A percentile compares a stretch with the other conserved stretches of the same genome.
phyloP scores from a whole-genome alignment of 2,113 vertebrate genomes.

The Lepisosteus osseus region DNA sequence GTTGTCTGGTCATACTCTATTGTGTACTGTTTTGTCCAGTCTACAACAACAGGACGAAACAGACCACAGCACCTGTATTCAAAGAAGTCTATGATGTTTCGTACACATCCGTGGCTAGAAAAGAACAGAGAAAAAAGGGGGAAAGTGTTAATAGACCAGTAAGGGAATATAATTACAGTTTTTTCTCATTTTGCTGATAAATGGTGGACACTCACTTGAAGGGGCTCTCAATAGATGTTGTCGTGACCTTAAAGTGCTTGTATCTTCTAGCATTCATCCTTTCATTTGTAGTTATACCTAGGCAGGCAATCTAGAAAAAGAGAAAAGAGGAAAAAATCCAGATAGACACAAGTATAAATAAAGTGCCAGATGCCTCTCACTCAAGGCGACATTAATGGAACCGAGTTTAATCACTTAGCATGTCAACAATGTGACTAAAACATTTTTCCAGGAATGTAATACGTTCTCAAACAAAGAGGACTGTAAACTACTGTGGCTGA shows the following conservation, averaged over 20 bases:
- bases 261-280: constrained; percentile 98
- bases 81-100: constrained; percentile 98
- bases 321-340: not conserved
- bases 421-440: too few relatives aligned
- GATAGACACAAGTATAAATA: too few relatives aligned
- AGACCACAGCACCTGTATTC: constrained; percentile 97
- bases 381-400: not conserved
- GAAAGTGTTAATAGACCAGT: not conserved
- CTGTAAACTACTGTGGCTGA: too few relatives aligned
- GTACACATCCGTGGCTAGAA: constrained; percentile 89
- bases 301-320: constrained; percentile 82
- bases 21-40: constrained; percentile 97
- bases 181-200: not conserved
- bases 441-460: too few relatives aligned
- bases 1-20: constrained; percentile 98
- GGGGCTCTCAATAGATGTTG: constrained; percentile 97
- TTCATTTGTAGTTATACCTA: constrained; percentile 98
- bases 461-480: too few relatives aligned
- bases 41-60: constrained; percentile 87
- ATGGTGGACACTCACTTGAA: constrained; percentile 82
- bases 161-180: not conserved
- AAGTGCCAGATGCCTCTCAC: too few relatives aligned
- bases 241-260: constrained; percentile 99
- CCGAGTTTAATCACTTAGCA: too few relatives aligned
- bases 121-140: not conserved